Percentiles rank a stretch among this genome's conserved stretches.
phyloP scores from a whole-genome alignment of 2,888 invertebrate species.

The Stenurella melanura region DNA sequence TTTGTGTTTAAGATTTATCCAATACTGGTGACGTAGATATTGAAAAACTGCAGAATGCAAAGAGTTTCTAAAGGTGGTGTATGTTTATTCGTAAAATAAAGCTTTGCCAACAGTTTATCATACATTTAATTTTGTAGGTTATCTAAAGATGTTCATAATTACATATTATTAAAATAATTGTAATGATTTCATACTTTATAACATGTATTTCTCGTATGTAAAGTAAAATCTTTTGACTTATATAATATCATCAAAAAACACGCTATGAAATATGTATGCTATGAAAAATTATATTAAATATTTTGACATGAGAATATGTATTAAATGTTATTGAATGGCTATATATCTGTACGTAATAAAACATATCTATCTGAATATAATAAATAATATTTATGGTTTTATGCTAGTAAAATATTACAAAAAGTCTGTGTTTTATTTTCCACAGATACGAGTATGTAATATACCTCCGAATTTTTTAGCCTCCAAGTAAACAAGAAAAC shows the following conservation, averaged over 20 bases:
- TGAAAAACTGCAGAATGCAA: no score
- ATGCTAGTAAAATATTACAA: slow-evolving; percentile 33
- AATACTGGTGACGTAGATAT: no score
- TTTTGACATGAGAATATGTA: slow-evolving; percentile 25
- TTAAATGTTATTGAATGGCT: slow-evolving; percentile 20
- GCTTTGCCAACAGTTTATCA: no score
- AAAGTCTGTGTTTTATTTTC: slow-evolving; percentile 9
- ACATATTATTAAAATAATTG: no score
- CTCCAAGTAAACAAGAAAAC: neutral
- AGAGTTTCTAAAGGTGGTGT: no score
- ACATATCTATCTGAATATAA: slow-evolving; percentile 33
- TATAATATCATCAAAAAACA: neutral
- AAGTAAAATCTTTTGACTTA: neutral
- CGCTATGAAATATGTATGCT: neutral
- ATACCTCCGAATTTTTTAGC: slow-evolving; percentile 13
- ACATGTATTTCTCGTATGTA: neutral
- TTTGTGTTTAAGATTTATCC: no score
- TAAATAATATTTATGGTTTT: slow-evolving; percentile 31
- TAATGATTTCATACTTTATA: neutral
- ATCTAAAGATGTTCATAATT: no score
- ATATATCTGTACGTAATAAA: slow-evolving; percentile 29
- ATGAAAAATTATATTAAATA: slow-evolving; percentile 21
- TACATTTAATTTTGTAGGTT: no score
- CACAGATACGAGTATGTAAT: slow-evolving; percentile 1
- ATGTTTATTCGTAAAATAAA: no score